phyloP scores from a whole-genome alignment of 2,113 vertebrate genomes.

The Oryzias curvinotus region DNA sequence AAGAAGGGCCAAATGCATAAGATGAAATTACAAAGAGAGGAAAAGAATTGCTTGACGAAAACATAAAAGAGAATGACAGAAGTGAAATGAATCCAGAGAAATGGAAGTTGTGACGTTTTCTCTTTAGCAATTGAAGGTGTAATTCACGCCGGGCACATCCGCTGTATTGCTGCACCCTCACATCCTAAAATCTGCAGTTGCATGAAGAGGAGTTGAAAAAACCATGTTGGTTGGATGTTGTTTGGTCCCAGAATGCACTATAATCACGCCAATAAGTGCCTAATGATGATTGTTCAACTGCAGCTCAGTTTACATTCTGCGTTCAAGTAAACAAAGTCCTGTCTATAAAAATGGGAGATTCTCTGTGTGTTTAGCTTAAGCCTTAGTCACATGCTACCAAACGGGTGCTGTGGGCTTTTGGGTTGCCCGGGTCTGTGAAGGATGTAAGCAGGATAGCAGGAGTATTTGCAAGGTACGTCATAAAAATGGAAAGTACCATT shows the following conservation, averaged over 20 bases:
- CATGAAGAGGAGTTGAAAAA: constrained; percentile 3
- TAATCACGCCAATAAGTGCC: constrained; percentile 39
- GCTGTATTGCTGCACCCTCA: constrained; percentile 24
- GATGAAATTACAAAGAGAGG: constrained; percentile 11
- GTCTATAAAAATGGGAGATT: no score
- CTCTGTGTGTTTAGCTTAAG: no score
- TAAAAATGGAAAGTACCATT: no score
- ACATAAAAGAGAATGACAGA: constrained; percentile 29
- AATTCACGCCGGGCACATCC: neutral
- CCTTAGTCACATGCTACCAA: no score
- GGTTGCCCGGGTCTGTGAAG: no score
- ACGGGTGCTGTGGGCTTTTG: no score
- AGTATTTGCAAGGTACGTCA: no score
- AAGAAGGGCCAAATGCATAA: constrained; percentile 3
- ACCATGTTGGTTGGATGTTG: no score
- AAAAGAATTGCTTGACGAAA: neutral
- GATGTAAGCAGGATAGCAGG: no score
- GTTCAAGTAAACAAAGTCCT: no score
- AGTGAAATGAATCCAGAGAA: constrained; percentile 14
- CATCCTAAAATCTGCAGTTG: constrained; percentile 7
- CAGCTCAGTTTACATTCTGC: neutral
- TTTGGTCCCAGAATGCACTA: constrained; percentile 19
- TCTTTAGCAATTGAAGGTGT: constrained; percentile 16
- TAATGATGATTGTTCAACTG: constrained; percentile 15
- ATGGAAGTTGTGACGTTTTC: constrained; percentile 14